These are phyloP conservation scores for Phymatocera aterrima DNA, from an alignment of 2,888 invertebrate genomes.

Conservation along the genomic window DNA sequence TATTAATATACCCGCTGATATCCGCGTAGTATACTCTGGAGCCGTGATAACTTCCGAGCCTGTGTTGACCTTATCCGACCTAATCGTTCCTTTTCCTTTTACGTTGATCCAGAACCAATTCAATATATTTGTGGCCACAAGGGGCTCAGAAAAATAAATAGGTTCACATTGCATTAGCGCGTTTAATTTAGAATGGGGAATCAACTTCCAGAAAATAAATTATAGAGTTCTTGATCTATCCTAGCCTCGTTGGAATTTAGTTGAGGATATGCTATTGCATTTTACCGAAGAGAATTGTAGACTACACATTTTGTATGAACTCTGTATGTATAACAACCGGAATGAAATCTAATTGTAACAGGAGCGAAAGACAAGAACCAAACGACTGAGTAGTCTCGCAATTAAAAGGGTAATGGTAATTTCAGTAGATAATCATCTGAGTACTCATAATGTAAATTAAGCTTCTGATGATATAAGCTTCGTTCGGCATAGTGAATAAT, in stretches of 20 bases:
- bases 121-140: not conserved
- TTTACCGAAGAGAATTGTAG: not conserved
- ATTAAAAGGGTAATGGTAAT: constrained; percentile 11
- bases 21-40: not conserved
- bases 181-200: not conserved
- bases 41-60: constrained; percentile 41
- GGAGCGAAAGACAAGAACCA: not conserved
- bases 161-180: not conserved
- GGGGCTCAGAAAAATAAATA: constrained; percentile 8
- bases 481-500: not conserved
- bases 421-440: not conserved
- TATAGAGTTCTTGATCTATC: not conserved
- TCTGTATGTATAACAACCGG: not conserved
- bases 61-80: constrained; percentile 6
- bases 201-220: not conserved
- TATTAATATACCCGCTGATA: constrained; percentile 64
- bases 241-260: not conserved
- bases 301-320: not conserved
- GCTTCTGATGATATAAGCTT: not conserved
- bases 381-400: not conserved
- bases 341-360: not conserved
- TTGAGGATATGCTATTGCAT: not conserved
- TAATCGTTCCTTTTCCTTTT: not conserved
- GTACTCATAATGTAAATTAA: not conserved
- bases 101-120: not conserved